These are phyloP conservation scores for Luehdorfia chinensis DNA, from an alignment of 1,140 invertebrate species.

Conservation along the genomic window DNA sequence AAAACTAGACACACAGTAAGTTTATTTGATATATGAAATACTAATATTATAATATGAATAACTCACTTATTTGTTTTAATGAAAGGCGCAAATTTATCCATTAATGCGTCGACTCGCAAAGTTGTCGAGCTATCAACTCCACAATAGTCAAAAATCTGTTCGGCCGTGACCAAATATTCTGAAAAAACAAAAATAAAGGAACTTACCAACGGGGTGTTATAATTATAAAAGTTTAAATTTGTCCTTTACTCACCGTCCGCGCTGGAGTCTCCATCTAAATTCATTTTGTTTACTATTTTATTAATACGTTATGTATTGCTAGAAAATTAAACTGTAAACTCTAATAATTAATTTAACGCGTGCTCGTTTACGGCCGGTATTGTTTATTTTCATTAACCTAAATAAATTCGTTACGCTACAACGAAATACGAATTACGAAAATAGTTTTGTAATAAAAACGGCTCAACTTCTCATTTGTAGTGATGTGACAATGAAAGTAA, in stretches of 20 bases:
- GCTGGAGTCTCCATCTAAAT: conserved; percentile 44
- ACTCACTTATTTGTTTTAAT: conserved; percentile 67
- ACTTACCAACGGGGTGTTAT: conserved; percentile 54
- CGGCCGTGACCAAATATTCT: conserved; percentile 62
- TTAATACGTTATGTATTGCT: conserved; percentile 8
- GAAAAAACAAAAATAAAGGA: conserved; percentile 45
- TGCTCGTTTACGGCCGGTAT: conserved; percentile 33
- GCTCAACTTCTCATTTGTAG: conserved; percentile 40
- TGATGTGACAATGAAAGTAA: conserved; percentile 15
- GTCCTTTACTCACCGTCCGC: conserved; percentile 50
- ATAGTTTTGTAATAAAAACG: conserved; percentile 56
- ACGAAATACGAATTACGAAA: conserved; percentile 43
- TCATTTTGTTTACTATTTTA: conserved; percentile 42
- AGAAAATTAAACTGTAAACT: conserved; percentile 17
- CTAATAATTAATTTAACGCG: conserved; percentile 20
- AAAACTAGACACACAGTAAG: too few species aligned
- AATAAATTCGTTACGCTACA: conserved; percentile 53
- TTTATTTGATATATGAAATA: too few species aligned
- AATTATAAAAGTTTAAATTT: conserved; percentile 41
- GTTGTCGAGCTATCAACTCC: conserved; percentile 45
- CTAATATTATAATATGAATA: too few species aligned
- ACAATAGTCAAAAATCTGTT: conserved; percentile 65
- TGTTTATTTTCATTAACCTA: conserved; percentile 55
- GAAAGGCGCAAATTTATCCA: conserved; percentile 66
- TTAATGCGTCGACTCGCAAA: conserved; percentile 53